phyloP scores from a whole-genome alignment of 2,888 invertebrate genomes.

The Platerodrilus igneus region DNA sequence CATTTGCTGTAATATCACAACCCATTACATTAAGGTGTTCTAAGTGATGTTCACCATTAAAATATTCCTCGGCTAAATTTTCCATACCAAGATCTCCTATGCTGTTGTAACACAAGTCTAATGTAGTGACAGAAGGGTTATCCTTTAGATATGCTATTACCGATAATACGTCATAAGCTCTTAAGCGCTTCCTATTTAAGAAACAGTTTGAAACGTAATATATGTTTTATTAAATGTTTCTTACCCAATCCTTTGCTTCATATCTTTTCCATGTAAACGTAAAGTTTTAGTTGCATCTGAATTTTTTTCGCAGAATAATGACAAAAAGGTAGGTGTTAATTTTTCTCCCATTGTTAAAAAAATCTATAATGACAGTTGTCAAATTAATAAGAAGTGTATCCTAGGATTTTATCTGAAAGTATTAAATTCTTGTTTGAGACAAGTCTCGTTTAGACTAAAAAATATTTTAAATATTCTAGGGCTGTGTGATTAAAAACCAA shows the following conservation, averaged over 20 bases:
- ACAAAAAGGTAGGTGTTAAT: slow-evolving; percentile 37
- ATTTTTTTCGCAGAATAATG: slow-evolving; percentile 49
- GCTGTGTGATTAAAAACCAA: too few relatives aligned
- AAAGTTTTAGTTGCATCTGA: slow-evolving; percentile 53
- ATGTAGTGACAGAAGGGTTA: slow-evolving; percentile 48
- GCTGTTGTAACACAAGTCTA: slow-evolving; percentile 56
- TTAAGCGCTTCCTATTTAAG: slow-evolving; percentile 48
- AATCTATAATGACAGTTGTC: too few relatives aligned
- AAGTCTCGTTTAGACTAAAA: too few relatives aligned
- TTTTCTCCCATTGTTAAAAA: too few relatives aligned
- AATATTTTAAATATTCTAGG: too few relatives aligned
- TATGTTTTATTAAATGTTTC: too few relatives aligned
- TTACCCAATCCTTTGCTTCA: slow-evolving; percentile 47
- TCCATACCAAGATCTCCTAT: slow-evolving; percentile 53
- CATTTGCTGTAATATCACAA: slow-evolving; percentile 51
- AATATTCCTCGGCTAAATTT: slow-evolving; percentile 47
- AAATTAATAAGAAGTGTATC: too few relatives aligned
- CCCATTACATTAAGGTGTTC: slow-evolving; percentile 55
- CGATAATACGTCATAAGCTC: slow-evolving; percentile 50
- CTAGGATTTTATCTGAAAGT: too few relatives aligned
- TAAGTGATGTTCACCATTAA: slow-evolving; percentile 50
- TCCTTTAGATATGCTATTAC: slow-evolving; percentile 50
- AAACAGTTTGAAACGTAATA: too few relatives aligned
- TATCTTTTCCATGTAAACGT: slow-evolving; percentile 52
- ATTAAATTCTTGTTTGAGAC: too few relatives aligned